Evolutionary conservation across 1,140 invertebrate species (phyloP).

Genomic region (Dinoponera quadriceps): DNA sequence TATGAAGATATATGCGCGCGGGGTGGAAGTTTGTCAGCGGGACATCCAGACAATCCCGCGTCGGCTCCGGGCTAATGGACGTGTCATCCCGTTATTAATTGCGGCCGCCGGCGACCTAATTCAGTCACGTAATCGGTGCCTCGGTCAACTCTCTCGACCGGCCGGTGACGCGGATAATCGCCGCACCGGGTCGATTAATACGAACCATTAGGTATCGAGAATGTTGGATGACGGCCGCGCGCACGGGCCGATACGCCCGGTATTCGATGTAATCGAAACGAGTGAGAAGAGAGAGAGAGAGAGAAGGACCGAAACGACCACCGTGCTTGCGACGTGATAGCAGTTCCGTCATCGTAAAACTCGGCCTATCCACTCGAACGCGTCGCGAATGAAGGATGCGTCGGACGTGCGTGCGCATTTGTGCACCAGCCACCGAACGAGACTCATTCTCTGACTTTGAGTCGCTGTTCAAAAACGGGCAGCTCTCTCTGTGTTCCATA

Average conservation of each 20-base stretch:
- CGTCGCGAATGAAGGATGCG: conserved; percentile 36
- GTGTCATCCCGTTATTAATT: conserved; percentile 74
- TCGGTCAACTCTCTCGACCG: conserved; percentile 63
- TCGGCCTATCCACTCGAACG: conserved; percentile 36
- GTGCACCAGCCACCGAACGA: conserved; percentile 1
- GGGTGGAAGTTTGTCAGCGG: conserved; percentile 31
- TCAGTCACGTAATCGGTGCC: conserved; percentile 65
- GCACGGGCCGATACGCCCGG: conserved; percentile 55
- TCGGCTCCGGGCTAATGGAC: conserved; percentile 65
- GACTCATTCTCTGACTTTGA: conserved; percentile 37
- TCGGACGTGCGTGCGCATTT: conserved; percentile 17
- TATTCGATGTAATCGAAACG: conserved; percentile 61
- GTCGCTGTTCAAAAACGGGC: conserved; percentile 27
- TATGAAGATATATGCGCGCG: conserved; percentile 28
- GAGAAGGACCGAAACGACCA: conserved; percentile 61
- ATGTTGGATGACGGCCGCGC: conserved; percentile 42
- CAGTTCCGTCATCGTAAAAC: conserved; percentile 54
- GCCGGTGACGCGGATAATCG: conserved; percentile 67
- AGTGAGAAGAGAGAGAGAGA: conserved; percentile 36
- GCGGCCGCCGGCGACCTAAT: conserved; percentile 66
- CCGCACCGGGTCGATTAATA: conserved; percentile 66
- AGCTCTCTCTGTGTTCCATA: conserved; percentile 17
- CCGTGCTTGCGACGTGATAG: conserved; percentile 61
- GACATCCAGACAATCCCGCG: conserved; percentile 14
- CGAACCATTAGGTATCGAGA: conserved; percentile 69